phyloP scores from a whole-genome alignment of 2,888 invertebrate genomes.

The Drosophila demipolita region DNA sequence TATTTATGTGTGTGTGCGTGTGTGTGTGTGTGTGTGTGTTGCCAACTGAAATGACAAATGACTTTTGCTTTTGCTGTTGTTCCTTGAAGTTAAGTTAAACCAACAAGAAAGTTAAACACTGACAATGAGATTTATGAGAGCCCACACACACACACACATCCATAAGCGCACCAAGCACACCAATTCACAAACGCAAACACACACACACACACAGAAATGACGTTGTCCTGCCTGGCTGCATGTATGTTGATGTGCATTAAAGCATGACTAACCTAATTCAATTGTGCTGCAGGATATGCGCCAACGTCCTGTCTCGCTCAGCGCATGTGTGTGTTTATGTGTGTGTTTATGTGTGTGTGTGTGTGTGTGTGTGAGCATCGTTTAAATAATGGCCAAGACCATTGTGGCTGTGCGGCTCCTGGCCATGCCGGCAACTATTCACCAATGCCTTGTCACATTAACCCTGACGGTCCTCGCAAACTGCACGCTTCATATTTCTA shows the following conservation, averaged over 20 bases:
- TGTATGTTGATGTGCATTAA: slow-evolving; percentile 79
- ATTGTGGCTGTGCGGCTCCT: slow-evolving; percentile 54
- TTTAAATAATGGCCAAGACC: slow-evolving; percentile 70
- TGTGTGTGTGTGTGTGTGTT: slow-evolving; percentile 43
- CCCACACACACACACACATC: slow-evolving; percentile 31
- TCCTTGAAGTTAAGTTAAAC: slow-evolving; percentile 76
- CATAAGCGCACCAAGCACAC: slow-evolving; percentile 8
- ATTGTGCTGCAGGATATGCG: slow-evolving; percentile 79
- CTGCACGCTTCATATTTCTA: slow-evolving; percentile 18
- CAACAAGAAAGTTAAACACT: slow-evolving; percentile 81
- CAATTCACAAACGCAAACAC: slow-evolving; percentile 3
- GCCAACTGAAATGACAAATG: slow-evolving; percentile 79
- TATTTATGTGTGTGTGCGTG: slow-evolving; percentile 15
- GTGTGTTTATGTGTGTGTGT: slow-evolving; percentile 12
- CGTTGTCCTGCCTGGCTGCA: slow-evolving; percentile 66
- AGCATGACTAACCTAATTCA: slow-evolving; percentile 80
- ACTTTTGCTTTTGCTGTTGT: slow-evolving; percentile 66
- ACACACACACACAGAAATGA: slow-evolving; percentile 8
- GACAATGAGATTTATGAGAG: slow-evolving; percentile 78
- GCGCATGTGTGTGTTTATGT: slow-evolving; percentile 6
- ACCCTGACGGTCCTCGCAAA: slow-evolving; percentile 47
- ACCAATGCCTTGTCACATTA: slow-evolving; percentile 55
- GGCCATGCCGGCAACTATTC: slow-evolving; percentile 43
- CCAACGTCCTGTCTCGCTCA: slow-evolving; percentile 38
- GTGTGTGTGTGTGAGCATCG: slow-evolving; percentile 31